Evolutionary conservation across 2,797 vertebrate genomes (phyloP), one percentile per base, ranked within the genome.

Genomic region (Xiphorhynchus erythropygius): DNA sequence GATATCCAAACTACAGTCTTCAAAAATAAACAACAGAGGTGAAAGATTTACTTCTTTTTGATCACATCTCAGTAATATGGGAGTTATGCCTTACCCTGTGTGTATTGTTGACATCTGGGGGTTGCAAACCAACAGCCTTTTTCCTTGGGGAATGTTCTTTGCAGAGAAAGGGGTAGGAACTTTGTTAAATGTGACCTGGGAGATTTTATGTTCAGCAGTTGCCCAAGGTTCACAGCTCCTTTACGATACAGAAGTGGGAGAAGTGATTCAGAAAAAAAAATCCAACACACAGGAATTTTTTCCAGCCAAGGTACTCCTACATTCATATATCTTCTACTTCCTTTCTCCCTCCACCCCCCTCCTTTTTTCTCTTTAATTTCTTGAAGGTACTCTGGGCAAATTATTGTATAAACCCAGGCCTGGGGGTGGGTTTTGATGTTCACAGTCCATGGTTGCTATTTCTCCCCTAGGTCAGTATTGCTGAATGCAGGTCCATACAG

Each of bases 301-400:
- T 83, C 25, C 24, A 85, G 32, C 13, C 27, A 41, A 47, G n/a
- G 18, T 82, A 39, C 22, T 44, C 9, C 5, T 63, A 13, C 10
- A 12, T 60, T 90, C 59, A 13, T 91, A 39, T 33, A 70, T 80
- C n/a, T 83, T 83, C 42, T 78, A 7, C 50, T 24, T 71, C 19
- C 5, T n/a, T 33, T 18, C 13, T 37, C 37, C 37, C 37, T 37
- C 37, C 37, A 11, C 22, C 4, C 3, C 5, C 4, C 0, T 0
- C 6, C 19, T 24, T 24, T 32, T 15, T 9, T 5, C 14, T 44
- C 37, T 84, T 88, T 81, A 47, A 90, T 95, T 91, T 89, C 71
- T 41, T 85, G 75, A 89, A 68, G 41, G 67, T 49, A 68, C 83
- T 87, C 44, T 68, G 52, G 27, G 25, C 60, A 23, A 80, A 41